phyloP scores from a whole-genome alignment of 1,140 invertebrate genomes.

The Drosophila oshimai region DNA sequence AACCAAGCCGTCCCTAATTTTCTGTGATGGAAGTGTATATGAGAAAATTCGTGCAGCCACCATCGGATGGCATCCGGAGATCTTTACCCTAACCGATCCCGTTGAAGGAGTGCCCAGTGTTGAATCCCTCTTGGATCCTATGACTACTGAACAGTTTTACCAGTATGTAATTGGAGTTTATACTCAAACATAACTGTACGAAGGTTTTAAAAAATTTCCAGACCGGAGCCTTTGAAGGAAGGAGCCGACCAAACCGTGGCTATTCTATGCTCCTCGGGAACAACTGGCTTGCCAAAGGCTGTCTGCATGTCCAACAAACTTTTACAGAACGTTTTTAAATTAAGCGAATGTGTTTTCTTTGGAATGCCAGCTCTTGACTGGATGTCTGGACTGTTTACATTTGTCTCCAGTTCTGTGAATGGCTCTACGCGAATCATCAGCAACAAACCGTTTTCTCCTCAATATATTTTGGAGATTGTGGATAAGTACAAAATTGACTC shows the following conservation, averaged over 20 bases:
- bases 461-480: constrained; percentile 42
- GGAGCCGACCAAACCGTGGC: constrained; percentile 63
- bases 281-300: constrained; percentile 90
- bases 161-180: constrained; percentile 51
- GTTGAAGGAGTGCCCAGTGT: constrained; percentile 43
- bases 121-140: constrained; percentile 43
- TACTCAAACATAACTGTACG: neutral
- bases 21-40: constrained; percentile 55
- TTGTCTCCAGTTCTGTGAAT: constrained; percentile 17
- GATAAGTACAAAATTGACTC: constrained; percentile 55
- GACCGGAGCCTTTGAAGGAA: constrained; percentile 32
- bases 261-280: constrained; percentile 86
- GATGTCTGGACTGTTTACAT: too few relatives aligned
- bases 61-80: too few relatives aligned
- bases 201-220: neutral
- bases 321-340: too few relatives aligned
- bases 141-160: constrained; percentile 47
- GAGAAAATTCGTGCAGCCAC: constrained; percentile 53
- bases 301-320: too few relatives aligned
- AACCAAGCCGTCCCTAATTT: constrained; percentile 58
- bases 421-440: constrained; percentile 55
- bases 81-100: constrained; percentile 43
- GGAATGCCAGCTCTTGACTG: too few relatives aligned
- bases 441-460: constrained; percentile 29
- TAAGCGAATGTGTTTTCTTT: too few relatives aligned